Conservation (phyloP, 1,140 invertebrate species). For the Eumeta japonica region DNA sequence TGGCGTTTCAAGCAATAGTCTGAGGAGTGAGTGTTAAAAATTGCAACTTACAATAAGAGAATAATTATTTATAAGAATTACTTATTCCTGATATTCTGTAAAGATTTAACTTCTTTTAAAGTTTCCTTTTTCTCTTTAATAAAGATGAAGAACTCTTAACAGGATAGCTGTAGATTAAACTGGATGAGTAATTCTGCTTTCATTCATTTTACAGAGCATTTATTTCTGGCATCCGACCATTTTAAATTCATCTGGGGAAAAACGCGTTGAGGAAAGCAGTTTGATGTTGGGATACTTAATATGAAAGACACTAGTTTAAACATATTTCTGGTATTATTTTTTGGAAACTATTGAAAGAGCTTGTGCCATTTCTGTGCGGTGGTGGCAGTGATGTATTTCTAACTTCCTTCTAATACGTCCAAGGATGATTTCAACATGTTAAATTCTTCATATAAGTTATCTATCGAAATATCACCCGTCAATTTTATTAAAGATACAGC, state of each 20-base stretch:
- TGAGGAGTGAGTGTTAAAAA: too few relatives aligned
- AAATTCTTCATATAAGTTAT: constrained; percentile 13
- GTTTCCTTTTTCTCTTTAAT: constrained; percentile 3
- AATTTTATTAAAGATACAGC: constrained; percentile 10
- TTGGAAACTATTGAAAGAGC: constrained; percentile 9
- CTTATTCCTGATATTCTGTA: constrained; percentile 1
- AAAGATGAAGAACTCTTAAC: constrained; percentile 3
- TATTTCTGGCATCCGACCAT: constrained; percentile 10
- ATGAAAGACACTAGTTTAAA: constrained; percentile 11
- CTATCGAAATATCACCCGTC: constrained; percentile 8
- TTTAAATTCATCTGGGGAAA: constrained; percentile 11
- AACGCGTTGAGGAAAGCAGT: too few relatives aligned
- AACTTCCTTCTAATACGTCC: constrained; percentile 6
- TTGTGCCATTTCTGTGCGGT: constrained; percentile 9
- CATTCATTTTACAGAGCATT: constrained; percentile 9
- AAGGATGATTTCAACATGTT: constrained; percentile 12
- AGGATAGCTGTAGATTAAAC: constrained; percentile 6
- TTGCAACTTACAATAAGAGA: too few relatives aligned
- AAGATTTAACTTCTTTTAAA: constrained; percentile 4
- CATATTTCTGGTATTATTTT: constrained; percentile 8
- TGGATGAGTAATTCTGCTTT: constrained; percentile 8
- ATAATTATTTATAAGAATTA: background rate
- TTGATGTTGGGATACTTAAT: constrained; percentile 8
- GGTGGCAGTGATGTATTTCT: constrained; percentile 3
- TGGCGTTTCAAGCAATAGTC: too few relatives aligned